phyloP scores from a whole-genome alignment of 2,113 vertebrate genomes.

The Brienomyrus longianalis region DNA sequence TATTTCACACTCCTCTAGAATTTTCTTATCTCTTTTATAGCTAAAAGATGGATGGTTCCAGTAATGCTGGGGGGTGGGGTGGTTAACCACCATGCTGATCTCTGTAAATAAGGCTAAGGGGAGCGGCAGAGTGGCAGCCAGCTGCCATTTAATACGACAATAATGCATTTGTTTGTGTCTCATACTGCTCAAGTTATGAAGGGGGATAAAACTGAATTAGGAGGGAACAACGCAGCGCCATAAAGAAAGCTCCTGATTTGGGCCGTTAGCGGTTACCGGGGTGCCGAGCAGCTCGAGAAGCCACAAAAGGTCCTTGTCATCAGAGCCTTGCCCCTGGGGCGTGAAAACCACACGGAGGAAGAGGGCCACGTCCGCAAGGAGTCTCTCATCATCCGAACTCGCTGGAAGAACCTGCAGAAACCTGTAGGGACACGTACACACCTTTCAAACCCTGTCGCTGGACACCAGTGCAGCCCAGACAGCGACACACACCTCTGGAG shows the following conservation, averaged over 20 bases:
- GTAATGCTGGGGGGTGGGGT: background rate
- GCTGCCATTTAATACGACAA: conserved; percentile 29
- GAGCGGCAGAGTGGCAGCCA: conserved; percentile 30
- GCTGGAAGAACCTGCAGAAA: conserved; percentile 89
- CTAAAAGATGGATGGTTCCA: background rate
- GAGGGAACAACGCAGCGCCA: conserved; percentile 6
- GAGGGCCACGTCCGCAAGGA: conserved; percentile 77
- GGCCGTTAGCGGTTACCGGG: conserved; percentile 53
- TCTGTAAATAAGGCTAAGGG: conserved; percentile 23
- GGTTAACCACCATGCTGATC: conserved; percentile 36
- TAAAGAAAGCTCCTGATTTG: background rate
- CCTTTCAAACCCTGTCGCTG: background rate
- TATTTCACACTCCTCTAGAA: background rate
- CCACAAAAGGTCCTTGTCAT: conserved; percentile 71
- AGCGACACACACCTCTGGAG: conserved; percentile 69
- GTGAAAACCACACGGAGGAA: conserved; percentile 79
- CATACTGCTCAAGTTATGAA: conserved; percentile 10
- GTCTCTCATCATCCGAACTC: conserved; percentile 80
- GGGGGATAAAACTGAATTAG: conserved; percentile 28
- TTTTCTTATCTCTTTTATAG: background rate
- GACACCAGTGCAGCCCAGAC: background rate
- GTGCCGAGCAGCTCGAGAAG: conserved; percentile 79
- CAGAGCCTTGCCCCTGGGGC: conserved; percentile 53
- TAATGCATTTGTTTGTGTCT: conserved; percentile 33
- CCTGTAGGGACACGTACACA: conserved; percentile 46